Base-by-base conservation (phyloP, 2,797 vertebrate genomes). In the Coreius guichenoti region DNA sequence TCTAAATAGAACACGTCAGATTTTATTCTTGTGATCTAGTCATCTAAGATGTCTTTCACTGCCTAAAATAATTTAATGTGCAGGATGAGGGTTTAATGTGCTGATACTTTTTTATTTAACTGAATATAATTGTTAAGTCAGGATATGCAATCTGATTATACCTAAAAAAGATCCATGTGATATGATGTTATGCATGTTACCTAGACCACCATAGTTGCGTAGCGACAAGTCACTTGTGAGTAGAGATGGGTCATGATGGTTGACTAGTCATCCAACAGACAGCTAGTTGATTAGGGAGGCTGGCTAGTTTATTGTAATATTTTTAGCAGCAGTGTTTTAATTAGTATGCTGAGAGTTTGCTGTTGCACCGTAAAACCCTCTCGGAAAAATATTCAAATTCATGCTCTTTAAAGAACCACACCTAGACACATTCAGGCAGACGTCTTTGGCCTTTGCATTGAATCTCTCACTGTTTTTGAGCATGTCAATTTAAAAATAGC, bases 261-360 rank as follows among this genome's bases (percentile, higher is more conserved):
- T n/a, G 74, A 76, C 19, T 76, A 76, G 49, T 76, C 49, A 4
- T 56, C 73, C 11, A 43, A 14, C 23, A 70, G 68, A 23, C 39
- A 36, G 31, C 51, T 4, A 56, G 51, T n/a, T 14, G 1, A 39
- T 76, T 47, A 85, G 16, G n/a, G 13, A 63, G 54, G 13, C 19
- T 29, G 33, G 76, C 29, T 33, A 61, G 43, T 80, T 49, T 13
- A 80, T 47, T 14, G 31, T 73, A 29, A 58, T 76, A 43, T 58
- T 65, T 84, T 84, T 43, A 33, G 7, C 47, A 47, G 19, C 21
- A 78, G 23, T 21, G 45, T 43, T 82, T 65, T 79, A 74, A 85
- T 85, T 79, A 79, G 84, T 16, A 58, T 43, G 49, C 61, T 67
- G 72, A 51, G 26, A 33, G 47, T 11, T 31, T n/a, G 7, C 36